Base-by-base conservation (phyloP, 2,797 vertebrate genomes). In the Catamblyrhynchus diadema region DNA sequence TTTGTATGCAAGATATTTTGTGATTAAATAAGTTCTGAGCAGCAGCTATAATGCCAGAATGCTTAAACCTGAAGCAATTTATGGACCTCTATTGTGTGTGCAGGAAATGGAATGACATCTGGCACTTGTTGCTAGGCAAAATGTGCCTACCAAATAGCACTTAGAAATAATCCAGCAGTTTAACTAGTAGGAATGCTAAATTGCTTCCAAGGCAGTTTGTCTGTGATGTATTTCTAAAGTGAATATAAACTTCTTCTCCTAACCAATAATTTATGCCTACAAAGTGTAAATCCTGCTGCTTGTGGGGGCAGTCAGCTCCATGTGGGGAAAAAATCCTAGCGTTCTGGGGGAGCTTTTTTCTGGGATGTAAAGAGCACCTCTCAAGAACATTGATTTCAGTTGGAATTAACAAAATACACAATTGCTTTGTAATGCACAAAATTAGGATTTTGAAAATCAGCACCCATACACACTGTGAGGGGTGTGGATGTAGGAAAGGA, bases 61-160 rank as follows among this genome's bases (percentile, higher is more conserved):
- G 28, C 61, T 88, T 87, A 56, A 85, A 93, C 61, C 69, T 57
- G 75, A 88, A 89, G 81, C 48, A 71, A 87, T 92, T 91, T 92
- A 21, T 24, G 67, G 83, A 65, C 45, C 20, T 92, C 53, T 77
- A 33, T 85, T 87, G 57, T 78, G 59, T 21, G 19, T 2, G 1
- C 64, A 78, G 88, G 65, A 93, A 95, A 85, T 65, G 39, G 61
- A 90, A 90, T 88, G 61, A 94, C 90, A 93, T 77, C 53, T 90
- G 79, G 75, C 89, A 94, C 91, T 67, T 93, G 95, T 96, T 97
- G 94, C 95, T 94, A 95, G 92, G 95, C 92, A 94, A 92, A 95
- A 24, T 37, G 44, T 86, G 71, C 86, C 88, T 80, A 71, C 78
- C 45, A 65, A 72, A 37, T 14, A 80, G 67, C 83, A 61, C 57